A percentile compares a stretch with the other conserved stretches of the same genome.
Conservation (phyloP, 2,888 invertebrate species). For the Thymelicus lineola region DNA sequence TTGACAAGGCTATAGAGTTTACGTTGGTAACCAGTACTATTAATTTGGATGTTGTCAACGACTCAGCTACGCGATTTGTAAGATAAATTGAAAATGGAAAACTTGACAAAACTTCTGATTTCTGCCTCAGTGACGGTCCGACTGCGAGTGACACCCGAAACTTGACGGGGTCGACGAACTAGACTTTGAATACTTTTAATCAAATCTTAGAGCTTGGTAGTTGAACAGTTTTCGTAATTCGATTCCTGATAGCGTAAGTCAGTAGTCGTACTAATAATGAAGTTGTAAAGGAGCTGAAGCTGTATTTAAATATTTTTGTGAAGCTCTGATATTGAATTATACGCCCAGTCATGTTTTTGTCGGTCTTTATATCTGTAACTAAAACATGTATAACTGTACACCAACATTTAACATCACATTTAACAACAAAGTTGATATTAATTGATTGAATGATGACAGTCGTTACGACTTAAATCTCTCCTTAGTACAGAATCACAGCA, state of each 20-base stretch:
- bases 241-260: not conserved
- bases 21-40: constrained; percentile 41
- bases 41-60: constrained; percentile 53
- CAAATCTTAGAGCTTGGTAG: constrained; percentile 19
- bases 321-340: too few species aligned
- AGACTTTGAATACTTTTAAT: constrained; percentile 28
- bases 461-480: too few species aligned
- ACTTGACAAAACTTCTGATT: constrained; percentile 49
- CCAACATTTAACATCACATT: too few species aligned
- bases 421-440: too few species aligned
- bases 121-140: constrained; percentile 44
- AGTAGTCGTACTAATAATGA: too few species aligned
- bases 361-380: too few species aligned
- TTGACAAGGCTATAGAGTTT: constrained; percentile 42
- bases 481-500: too few species aligned
- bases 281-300: too few species aligned
- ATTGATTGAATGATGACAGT: too few species aligned
- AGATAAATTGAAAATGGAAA: constrained; percentile 50
- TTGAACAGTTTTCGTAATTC: constrained; percentile 14
- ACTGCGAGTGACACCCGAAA: constrained; percentile 49
- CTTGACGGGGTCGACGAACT: constrained; percentile 40
- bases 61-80: constrained; percentile 42
- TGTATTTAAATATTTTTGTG: too few species aligned
- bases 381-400: too few species aligned
- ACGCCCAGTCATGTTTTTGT: too few species aligned